Evolutionary conservation across 2,113 vertebrate genomes (phyloP).

Genomic region (Brienomyrus brachyistius): DNA sequence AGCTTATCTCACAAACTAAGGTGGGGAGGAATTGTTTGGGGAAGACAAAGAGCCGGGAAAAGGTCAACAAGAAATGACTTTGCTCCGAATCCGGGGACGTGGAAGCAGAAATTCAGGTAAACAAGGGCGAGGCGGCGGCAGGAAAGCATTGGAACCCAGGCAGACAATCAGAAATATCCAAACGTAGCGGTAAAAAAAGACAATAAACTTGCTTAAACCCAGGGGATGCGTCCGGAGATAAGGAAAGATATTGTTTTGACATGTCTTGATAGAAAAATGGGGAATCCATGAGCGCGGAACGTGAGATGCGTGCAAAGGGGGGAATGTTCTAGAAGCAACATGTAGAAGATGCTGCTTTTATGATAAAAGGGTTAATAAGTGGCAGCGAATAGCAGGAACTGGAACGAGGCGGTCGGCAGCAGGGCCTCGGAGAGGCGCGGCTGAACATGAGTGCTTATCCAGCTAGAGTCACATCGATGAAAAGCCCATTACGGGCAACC

Average conservation of each 20-base stretch:
- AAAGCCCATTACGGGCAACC: neutral
- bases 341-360: neutral
- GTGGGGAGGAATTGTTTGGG: neutral
- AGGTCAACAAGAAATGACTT: constrained; percentile 19
- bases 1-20: neutral
- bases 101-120: constrained; percentile 4
- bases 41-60: constrained; percentile 11
- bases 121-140: neutral
- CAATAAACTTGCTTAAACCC: neutral
- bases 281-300: neutral
- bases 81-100: neutral
- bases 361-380: neutral
- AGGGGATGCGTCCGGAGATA: neutral
- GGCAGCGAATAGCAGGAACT: neutral
- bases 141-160: no score
- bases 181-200: neutral
- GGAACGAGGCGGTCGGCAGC: neutral
- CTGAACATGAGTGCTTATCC: neutral
- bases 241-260: neutral
- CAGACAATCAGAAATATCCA: neutral
- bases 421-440: neutral
- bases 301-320: neutral
- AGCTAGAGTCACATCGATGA: neutral
- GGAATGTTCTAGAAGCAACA: neutral
- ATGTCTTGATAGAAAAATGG: neutral